phyloP scores from a whole-genome alignment of 1,140 invertebrate species.

The Contarinia nasturtii region DNA sequence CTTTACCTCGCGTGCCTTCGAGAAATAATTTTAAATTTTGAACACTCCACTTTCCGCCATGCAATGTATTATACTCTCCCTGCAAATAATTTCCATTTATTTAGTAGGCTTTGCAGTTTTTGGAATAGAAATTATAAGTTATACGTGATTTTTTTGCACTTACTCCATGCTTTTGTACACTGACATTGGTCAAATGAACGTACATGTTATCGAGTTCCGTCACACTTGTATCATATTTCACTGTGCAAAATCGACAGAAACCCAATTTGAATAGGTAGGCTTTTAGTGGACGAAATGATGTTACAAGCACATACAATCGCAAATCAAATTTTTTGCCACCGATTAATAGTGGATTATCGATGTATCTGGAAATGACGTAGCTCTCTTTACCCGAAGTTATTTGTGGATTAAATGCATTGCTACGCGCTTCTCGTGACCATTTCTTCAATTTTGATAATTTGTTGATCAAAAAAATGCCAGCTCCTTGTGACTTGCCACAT shows the following conservation, averaged over 20 bases:
- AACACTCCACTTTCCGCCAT: conserved; percentile 87
- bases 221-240: conserved; percentile 62
- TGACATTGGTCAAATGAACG: conserved; percentile 76
- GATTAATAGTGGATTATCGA: conserved; percentile 66
- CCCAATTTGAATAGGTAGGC: conserved; percentile 71
- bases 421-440: conserved; percentile 66
- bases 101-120: too few species aligned
- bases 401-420: conserved; percentile 60
- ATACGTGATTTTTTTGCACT: too few species aligned
- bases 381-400: conserved; percentile 52
- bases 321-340: conserved; percentile 79
- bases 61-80: conserved; percentile 87
- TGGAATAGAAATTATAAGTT: too few species aligned
- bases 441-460: conserved; percentile 75
- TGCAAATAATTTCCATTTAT: conserved; percentile 16
- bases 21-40: conserved; percentile 79
- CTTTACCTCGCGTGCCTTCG: conserved; percentile 77
- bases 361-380: conserved; percentile 79
- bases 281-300: conserved; percentile 59
- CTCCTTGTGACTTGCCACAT: conserved; percentile 75
- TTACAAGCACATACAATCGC: conserved; percentile 64
- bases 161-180: conserved; percentile 62
- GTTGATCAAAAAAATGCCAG: conserved; percentile 76
- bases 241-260: conserved; percentile 59
- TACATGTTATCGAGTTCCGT: conserved; percentile 68